Evolutionary conservation across 2,888 invertebrate species (phyloP), one percentile per base, ranked within the genome.

Genomic region (Resseliella maxima): DNA sequence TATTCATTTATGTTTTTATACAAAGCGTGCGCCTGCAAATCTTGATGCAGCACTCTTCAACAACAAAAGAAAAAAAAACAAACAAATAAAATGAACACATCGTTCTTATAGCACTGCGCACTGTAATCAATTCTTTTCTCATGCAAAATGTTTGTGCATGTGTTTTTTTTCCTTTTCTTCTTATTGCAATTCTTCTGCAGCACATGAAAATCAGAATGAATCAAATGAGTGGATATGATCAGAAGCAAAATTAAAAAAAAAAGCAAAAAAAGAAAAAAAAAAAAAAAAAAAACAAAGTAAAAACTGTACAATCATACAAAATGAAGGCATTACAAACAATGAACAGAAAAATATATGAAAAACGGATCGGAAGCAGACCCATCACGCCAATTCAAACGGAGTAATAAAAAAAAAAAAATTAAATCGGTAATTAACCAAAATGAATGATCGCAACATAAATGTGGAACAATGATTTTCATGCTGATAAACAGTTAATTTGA

Each of bases 361-460:
- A 72, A 31, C 72, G 72, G 72, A 72, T 72, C 72, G 72, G 72
- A 72, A 72, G 72, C 59, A 24, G 59, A 24, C 24, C 59, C 21
- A 50, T 50, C 50, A 24, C 24, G 59, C n/a, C 24, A 59, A 24
- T 10, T 31, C 72, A 72, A n/a, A 72, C 72, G 3, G 31, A 31
- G 35, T 15, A 31, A 72, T 72, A 72, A 72, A 72, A 72, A 10
- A 72, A 72, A 10, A 15, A 72, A 72, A 72, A 31, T 72, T 31
- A 31, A 72, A 72, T 72, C 72, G 35, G 72, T 72, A 72, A 72
- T 72, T 72, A 72, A 72, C 72, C 72, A 35, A 72, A 72, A 31
- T 2, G 72, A 31, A 72, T 15, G 72, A 31, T 72, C 15, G 35
- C 72, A 72, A 72, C 12, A 6, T n/a, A 72, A 31, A 72, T 72